phyloP scores from a whole-genome alignment of 1,140 invertebrate genomes.

The Zaprionus lachaisei region DNA sequence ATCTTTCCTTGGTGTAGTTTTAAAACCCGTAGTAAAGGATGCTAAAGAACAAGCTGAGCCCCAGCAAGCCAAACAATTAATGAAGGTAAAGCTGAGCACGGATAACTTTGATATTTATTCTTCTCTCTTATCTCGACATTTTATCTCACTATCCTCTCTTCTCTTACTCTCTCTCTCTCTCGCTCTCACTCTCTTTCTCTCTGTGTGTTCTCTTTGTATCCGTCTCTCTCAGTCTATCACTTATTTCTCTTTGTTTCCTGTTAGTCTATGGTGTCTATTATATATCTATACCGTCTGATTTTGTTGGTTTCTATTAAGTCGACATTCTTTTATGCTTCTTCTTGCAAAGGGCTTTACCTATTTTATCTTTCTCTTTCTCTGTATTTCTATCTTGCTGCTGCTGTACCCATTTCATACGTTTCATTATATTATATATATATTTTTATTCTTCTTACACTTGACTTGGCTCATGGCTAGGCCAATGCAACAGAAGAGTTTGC shows the following conservation, averaged over 20 bases:
- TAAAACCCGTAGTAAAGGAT: constrained; percentile 87
- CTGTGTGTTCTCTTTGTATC: constrained; percentile 1
- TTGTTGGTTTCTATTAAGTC: too few species aligned
- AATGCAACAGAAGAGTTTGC: constrained; percentile 56
- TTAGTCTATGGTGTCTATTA: too few species aligned
- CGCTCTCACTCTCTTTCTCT: constrained; percentile 18
- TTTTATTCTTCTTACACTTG: neutral
- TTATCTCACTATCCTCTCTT: neutral
- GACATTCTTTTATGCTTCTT: too few species aligned
- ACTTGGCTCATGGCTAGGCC: constrained; percentile 48
- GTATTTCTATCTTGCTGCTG: neutral
- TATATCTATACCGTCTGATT: too few species aligned
- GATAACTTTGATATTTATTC: neutral
- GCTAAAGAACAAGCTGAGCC: constrained; percentile 84
- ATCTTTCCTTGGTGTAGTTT: constrained; percentile 86
- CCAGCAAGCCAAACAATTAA: constrained; percentile 84
- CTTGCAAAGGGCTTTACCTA: neutral
- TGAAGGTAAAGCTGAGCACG: constrained; percentile 68
- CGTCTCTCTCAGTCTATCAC: constrained; percentile 1
- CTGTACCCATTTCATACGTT: neutral
- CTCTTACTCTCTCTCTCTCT: constrained; percentile 17
- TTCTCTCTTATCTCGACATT: neutral
- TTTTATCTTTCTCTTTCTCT: neutral
- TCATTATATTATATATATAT: neutral
- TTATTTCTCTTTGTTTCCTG: neutral